A percentile compares a stretch with the other conserved stretches of the same genome.
These are phyloP conservation scores for Neodiprion lecontei DNA, from an alignment of 1,140 invertebrate species.

Conservation along the genomic window DNA sequence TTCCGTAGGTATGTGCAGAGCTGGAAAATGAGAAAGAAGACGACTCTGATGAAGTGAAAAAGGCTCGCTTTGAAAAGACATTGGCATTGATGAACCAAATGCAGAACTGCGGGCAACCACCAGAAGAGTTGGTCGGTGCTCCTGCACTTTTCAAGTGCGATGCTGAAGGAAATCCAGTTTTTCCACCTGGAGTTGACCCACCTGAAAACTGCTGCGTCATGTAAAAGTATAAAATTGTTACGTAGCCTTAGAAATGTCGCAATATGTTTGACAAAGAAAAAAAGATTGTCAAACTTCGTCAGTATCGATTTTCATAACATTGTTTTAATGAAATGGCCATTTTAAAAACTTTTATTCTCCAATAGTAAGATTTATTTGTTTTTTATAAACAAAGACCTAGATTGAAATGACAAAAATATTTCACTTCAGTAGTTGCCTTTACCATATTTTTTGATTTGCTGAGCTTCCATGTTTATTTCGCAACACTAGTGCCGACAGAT, in stretches of 20 bases:
- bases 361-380: neutral
- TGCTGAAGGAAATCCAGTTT: conserved; percentile 41
- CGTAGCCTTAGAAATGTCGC: too few relatives aligned
- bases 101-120: conserved; percentile 85
- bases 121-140: conserved; percentile 83
- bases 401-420: neutral
- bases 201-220: conserved; percentile 53
- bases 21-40: conserved; percentile 77
- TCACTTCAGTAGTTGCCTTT: neutral
- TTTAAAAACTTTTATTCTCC: neutral
- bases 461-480: too few relatives aligned
- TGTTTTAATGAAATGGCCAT: neutral
- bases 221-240: conserved; percentile 31
- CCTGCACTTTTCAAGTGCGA: conserved; percentile 43
- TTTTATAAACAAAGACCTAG: neutral
- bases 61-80: conserved; percentile 78
- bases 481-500: too few relatives aligned
- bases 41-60: conserved; percentile 77
- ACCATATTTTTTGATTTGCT: neutral
- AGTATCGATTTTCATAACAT: neutral
- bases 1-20: conserved; percentile 69
- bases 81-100: conserved; percentile 86
- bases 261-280: neutral
- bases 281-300: neutral
- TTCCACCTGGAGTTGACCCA: conserved; percentile 40